phyloP scores from a whole-genome alignment of 2,113 vertebrate species.

The Trochalopteron elliotii region DNA sequence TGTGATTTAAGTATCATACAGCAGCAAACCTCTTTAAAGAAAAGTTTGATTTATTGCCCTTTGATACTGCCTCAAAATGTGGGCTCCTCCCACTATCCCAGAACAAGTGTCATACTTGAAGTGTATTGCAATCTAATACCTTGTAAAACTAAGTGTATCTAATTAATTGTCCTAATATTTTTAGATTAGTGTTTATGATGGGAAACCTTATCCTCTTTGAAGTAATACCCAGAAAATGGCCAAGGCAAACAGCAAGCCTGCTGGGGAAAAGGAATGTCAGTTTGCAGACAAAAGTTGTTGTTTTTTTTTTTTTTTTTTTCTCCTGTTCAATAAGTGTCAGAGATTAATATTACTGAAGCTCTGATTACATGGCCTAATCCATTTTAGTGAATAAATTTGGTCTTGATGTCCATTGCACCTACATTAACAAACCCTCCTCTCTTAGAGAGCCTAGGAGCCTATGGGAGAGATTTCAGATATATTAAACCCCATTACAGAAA shows the following conservation, averaged over 20 bases:
- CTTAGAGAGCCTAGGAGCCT: slow-evolving; percentile 65
- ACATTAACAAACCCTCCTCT: slow-evolving; percentile 77
- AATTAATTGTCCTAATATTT: slow-evolving; percentile 86
- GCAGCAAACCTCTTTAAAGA: background rate
- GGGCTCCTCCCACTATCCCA: slow-evolving; percentile 24
- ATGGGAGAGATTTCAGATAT: slow-evolving; percentile 83
- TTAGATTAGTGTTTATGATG: slow-evolving; percentile 77
- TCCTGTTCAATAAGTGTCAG: slow-evolving; percentile 75
- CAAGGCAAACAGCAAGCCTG: slow-evolving; percentile 52
- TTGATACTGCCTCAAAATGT: slow-evolving; percentile 44
- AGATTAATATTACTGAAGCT: slow-evolving; percentile 82
- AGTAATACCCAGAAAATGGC: slow-evolving; percentile 79
- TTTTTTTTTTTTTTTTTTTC: background rate
- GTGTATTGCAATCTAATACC: slow-evolving; percentile 78
- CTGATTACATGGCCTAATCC: slow-evolving; percentile 84
- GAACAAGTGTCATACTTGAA: slow-evolving; percentile 75
- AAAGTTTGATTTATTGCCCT: slow-evolving; percentile 48
- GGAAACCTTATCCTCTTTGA: slow-evolving; percentile 82
- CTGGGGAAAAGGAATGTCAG: slow-evolving; percentile 55
- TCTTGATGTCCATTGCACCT: slow-evolving; percentile 78
- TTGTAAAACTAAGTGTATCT: slow-evolving; percentile 86
- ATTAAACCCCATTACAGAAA: slow-evolving; percentile 92
- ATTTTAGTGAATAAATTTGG: slow-evolving; percentile 82
- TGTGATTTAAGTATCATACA: background rate
- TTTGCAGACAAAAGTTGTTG: slow-evolving; percentile 72